Evolutionary conservation across 2,797 vertebrate species (phyloP).

Genomic region (Hypotaenidia okinawae): DNA sequence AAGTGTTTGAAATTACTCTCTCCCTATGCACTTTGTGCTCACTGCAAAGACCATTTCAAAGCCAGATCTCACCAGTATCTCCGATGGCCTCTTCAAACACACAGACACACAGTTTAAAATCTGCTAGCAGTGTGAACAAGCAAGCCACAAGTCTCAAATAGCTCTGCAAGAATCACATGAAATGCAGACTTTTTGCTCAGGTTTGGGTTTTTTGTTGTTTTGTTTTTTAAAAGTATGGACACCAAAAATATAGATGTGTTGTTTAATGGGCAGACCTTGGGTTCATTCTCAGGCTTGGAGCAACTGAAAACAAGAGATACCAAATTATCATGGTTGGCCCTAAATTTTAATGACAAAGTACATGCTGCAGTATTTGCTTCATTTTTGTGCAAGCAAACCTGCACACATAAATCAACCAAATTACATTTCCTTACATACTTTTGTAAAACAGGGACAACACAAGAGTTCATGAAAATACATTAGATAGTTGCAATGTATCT

Average conservation of each 20-base stretch:
- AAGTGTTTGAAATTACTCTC: neutral
- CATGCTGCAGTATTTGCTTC: neutral
- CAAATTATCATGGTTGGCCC: neutral
- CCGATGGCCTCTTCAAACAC: slow-evolving; percentile 25
- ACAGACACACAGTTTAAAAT: neutral
- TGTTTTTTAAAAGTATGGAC: neutral
- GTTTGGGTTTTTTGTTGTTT: too few species aligned
- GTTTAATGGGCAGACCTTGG: neutral
- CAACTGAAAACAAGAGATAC: neutral
- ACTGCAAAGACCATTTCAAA: slow-evolving; percentile 37
- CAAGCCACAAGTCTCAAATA: neutral
- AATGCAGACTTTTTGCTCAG: neutral
- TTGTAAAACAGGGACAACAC: neutral
- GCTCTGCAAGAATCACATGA: neutral
- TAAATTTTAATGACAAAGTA: neutral
- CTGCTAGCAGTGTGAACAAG: slow-evolving; percentile 22
- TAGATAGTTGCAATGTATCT: neutral
- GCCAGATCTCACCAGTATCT: neutral
- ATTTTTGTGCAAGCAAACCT: neutral
- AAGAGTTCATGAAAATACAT: neutral
- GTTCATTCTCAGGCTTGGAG: neutral
- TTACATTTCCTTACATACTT: neutral
- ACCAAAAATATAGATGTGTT: neutral
- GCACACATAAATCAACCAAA: neutral
- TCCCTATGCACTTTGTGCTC: neutral